Evolutionary conservation across 1,140 invertebrate genomes (phyloP), one percentile per base, ranked within the genome.

Genomic region (Patella vulgata): DNA sequence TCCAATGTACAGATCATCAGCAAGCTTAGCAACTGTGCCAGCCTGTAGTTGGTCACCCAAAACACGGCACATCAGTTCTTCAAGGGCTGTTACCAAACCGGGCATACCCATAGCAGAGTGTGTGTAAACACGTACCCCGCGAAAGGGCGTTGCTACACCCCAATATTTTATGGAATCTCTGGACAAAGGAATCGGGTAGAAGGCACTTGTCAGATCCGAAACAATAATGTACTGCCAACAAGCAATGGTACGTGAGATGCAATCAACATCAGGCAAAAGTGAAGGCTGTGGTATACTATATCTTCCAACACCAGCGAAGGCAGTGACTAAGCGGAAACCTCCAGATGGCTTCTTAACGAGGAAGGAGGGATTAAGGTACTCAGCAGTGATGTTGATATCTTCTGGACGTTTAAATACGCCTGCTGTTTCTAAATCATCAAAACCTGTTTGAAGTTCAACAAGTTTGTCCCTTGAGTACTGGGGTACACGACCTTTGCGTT

Each of bases 241-340:
- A n/a, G n/a, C n/a, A n/a, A n/a, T n/a, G n/a, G n/a, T n/a, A n/a
- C n/a, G n/a, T n/a, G n/a, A n/a, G n/a, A n/a, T n/a, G n/a, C n/a
- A n/a, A n/a, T n/a, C 60, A 28, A 64, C 57, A 51, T 68, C 50
- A 19, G 68, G 68, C 68, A 71, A 59, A 14, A 67, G 36, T 3
- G 60, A 54, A 23, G 64, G 54, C 50, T 55, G 54, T 1, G 54
- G 59, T 31, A 58, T 66, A 19, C 63, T 64, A 43, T 68, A 62
- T 8, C 47, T 27, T 1, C 56, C 65, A 8, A 68, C 66, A 25
- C 57, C 61, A 27, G 57, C 57, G n/a, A 71, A 68, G 19, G 66
- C 61, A 30, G 62, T 71, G 14, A 68, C 61, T 21, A 68, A 40
- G 1, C 61, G 30, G 28, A 23, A 44, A 11, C 59, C 62, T 12